These are phyloP conservation scores for Meiosimyza platycephala DNA, from an alignment of 2,888 invertebrate species.

Conservation along the genomic window DNA sequence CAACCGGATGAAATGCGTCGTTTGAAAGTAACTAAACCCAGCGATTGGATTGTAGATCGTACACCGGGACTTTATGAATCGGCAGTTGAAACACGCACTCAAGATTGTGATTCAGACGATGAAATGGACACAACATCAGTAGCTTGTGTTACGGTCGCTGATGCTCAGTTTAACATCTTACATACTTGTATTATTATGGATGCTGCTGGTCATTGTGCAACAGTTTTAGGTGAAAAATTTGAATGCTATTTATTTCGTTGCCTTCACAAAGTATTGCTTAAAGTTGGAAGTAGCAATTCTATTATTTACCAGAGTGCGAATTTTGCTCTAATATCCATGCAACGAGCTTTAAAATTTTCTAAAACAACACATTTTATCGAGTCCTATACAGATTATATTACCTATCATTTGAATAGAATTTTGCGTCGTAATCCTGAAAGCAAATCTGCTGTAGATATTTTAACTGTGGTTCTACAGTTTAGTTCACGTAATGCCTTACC, in stretches of 20 bases:
- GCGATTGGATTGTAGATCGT: conserved; percentile 61
- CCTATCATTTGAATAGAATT: conserved; percentile 75
- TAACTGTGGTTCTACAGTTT: conserved; percentile 78
- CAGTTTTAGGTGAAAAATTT: conserved; percentile 69
- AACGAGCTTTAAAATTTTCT: conserved; percentile 70
- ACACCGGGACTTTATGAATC: conserved; percentile 66
- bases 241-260: conserved; percentile 74
- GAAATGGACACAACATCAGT: conserved; percentile 39
- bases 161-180: conserved; percentile 74
- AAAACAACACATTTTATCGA: conserved; percentile 74
- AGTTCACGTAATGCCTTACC: conserved; percentile 75
- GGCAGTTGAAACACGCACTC: conserved; percentile 62
- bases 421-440: conserved; percentile 68
- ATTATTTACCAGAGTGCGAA: conserved; percentile 74
- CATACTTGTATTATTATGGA: conserved; percentile 77
- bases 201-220: conserved; percentile 76
- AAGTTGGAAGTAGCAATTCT: conserved; percentile 76
- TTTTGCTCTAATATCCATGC: conserved; percentile 71
- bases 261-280: conserved; percentile 77
- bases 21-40: conserved; percentile 55
- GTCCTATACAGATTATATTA: conserved; percentile 79
- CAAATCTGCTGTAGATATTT: conserved; percentile 76
- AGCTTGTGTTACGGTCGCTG: conserved; percentile 52
- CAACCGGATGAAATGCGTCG: conserved; percentile 57
- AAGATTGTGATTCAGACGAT: conserved; percentile 62